Evolutionary conservation across 2,797 vertebrate genomes (phyloP).

Genomic region (Zalophus californianus): DNA sequence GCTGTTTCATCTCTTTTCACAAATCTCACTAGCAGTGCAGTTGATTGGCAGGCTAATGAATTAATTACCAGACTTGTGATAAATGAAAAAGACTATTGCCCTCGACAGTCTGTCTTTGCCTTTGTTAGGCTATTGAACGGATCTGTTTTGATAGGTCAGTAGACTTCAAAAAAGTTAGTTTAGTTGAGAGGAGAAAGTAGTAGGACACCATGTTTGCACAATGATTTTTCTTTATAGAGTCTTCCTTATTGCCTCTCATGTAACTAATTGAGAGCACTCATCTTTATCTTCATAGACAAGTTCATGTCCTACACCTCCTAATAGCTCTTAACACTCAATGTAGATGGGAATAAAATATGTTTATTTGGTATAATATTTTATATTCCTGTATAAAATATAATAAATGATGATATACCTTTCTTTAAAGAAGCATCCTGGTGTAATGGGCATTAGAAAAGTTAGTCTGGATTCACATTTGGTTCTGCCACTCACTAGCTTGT

Average conservation of each 20-base stretch:
- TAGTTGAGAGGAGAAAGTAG: constrained; percentile 42
- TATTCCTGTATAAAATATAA: constrained; percentile 32
- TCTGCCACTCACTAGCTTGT: not conserved
- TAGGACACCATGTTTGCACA: not conserved
- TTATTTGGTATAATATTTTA: constrained; percentile 18
- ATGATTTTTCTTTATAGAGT: constrained; percentile 50
- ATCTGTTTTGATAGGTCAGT: constrained; percentile 68
- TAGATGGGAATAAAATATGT: not conserved
- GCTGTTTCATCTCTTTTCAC: constrained; percentile 72
- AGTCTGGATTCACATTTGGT: not conserved
- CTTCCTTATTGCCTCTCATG: constrained; percentile 15
- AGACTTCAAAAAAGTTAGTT: constrained; percentile 54
- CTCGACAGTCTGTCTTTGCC: constrained; percentile 82
- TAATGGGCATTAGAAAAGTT: not conserved
- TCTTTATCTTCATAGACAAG: constrained; percentile 50
- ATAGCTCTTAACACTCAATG: not conserved
- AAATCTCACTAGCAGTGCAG: not conserved
- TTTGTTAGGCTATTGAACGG: constrained; percentile 69
- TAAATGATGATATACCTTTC: not conserved
- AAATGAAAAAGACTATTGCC: constrained; percentile 83
- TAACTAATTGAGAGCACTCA: constrained; percentile 10
- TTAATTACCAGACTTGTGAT: constrained; percentile 86
- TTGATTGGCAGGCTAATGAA: constrained; percentile 81
- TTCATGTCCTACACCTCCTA: not conserved
- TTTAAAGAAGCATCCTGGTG: not conserved